Conservation (phyloP, 1,140 invertebrate genomes). For the Drosophila ercepeae region DNA sequence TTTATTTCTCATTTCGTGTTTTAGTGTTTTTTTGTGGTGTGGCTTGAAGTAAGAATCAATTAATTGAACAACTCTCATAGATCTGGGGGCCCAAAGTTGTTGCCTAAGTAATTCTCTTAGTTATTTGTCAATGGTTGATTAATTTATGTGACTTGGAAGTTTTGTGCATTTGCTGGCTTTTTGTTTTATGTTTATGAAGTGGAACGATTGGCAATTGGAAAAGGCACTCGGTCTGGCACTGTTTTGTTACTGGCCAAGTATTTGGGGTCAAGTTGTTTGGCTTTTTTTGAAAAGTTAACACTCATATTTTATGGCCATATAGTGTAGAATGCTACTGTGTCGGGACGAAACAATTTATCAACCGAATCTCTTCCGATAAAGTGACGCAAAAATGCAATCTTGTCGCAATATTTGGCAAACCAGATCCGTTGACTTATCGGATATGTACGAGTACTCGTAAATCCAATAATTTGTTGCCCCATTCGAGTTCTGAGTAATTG, state of each 20-base stretch:
- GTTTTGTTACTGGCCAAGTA: constrained; percentile 24
- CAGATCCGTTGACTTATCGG: constrained; percentile 56
- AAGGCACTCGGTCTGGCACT: constrained; percentile 28
- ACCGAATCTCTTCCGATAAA: constrained; percentile 30
- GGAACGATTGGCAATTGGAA: constrained; percentile 27
- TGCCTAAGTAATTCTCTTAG: constrained; percentile 70
- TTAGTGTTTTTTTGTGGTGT: background rate
- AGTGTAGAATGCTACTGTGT: constrained; percentile 16
- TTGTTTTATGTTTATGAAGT: constrained; percentile 45
- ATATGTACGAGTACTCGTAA: too few species aligned
- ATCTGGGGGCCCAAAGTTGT: constrained; percentile 21
- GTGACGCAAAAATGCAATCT: constrained; percentile 20
- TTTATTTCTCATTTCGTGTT: background rate
- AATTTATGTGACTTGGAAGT: constrained; percentile 61
- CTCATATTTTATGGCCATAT: constrained; percentile 12
- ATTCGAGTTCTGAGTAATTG: constrained; percentile 72
- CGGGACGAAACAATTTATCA: constrained; percentile 12
- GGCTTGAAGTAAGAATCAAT: constrained; percentile 54
- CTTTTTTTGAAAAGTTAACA: constrained; percentile 18
- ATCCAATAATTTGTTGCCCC: constrained; percentile 67
- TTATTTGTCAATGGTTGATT: constrained; percentile 72
- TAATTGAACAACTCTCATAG: constrained; percentile 64
- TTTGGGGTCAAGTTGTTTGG: constrained; percentile 41
- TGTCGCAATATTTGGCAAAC: constrained; percentile 42
- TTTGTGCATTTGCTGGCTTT: constrained; percentile 37